Evolutionary conservation across 2,888 invertebrate species (phyloP).

Genomic region (Imbricaverruca yamaguchii): DNA sequence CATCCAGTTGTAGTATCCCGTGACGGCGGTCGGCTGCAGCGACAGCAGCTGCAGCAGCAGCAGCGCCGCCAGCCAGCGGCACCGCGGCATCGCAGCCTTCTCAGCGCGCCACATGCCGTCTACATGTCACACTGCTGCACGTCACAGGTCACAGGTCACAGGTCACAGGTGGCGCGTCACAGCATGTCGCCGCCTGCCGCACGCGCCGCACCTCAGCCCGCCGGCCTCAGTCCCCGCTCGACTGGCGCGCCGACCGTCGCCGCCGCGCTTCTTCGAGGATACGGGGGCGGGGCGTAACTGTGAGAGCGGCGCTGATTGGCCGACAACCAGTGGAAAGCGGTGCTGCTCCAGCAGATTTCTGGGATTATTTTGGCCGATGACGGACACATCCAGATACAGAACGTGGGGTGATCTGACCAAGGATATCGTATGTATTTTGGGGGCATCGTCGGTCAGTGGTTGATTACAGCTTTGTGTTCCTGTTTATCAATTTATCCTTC

Average conservation of each 20-base stretch:
- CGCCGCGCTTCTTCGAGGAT: background rate
- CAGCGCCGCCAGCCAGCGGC: background rate
- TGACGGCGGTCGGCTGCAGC: background rate
- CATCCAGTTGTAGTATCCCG: conserved; percentile 12
- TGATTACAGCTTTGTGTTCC: too few species aligned
- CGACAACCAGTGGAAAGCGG: background rate
- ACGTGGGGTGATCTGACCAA: too few species aligned
- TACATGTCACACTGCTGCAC: background rate
- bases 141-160: background rate
- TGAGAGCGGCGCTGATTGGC: background rate
- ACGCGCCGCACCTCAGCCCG: background rate
- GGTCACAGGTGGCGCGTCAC: background rate
- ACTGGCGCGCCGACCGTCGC: background rate
- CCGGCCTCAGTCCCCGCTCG: background rate
- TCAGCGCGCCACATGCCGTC: background rate
- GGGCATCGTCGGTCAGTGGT: too few species aligned
- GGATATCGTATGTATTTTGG: too few species aligned
- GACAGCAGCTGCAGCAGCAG: background rate
- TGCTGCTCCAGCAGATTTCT: background rate
- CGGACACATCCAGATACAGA: too few species aligned
- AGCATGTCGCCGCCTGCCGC: background rate
- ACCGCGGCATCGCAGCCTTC: background rate
- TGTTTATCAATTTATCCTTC: too few species aligned
- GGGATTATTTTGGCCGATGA: background rate
- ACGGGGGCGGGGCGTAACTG: background rate